Conservation (phyloP, 2,888 invertebrate genomes). For the Invenusta paracnida region DNA sequence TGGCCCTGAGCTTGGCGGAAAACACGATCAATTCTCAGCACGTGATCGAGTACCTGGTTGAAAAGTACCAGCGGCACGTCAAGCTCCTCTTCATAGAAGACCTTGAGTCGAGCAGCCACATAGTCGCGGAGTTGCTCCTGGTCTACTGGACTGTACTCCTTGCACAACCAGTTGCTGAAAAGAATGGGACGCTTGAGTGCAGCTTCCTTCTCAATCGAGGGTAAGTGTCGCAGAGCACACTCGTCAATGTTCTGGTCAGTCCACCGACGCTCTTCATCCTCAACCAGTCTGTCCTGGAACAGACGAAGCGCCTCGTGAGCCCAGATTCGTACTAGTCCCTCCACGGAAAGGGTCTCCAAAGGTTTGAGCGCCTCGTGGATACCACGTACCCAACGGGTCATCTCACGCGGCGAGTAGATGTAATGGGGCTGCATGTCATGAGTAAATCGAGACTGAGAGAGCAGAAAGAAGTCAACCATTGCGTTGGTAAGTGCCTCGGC, state of each 20-base stretch:
- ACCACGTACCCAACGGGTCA: conserved; percentile 98
- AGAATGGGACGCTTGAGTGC: conserved; percentile 88
- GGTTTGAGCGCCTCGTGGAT: conserved; percentile 96
- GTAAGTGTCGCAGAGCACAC: conserved; percentile 78
- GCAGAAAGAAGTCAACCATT: conserved; percentile 95
- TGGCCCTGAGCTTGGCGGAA: conserved; percentile 99
- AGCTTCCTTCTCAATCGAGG: conserved; percentile 75
- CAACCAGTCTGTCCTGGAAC: conserved; percentile 68
- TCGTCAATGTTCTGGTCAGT: conserved; percentile 92
- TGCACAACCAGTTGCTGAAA: conserved; percentile 97
- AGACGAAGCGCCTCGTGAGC: conserved; percentile 85
- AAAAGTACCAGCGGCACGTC: conserved; percentile 96
- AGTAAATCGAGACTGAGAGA: conserved; percentile 89
- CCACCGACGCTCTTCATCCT: conserved; percentile 88
- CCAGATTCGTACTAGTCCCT: conserved; percentile 95
- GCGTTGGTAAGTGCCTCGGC: conserved; percentile 94
- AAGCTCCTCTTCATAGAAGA: conserved; percentile 97
- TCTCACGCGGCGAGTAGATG: conserved; percentile 92
- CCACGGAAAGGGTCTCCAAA: conserved; percentile 80
- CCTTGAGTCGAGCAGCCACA: conserved; percentile 89
- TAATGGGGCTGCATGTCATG: conserved; percentile 99
- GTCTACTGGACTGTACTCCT: conserved; percentile 92
- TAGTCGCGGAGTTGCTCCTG: conserved; percentile 90
- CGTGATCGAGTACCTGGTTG: conserved; percentile 97
- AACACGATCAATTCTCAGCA: conserved; percentile 93